Evolutionary conservation across 2,797 vertebrate genomes (phyloP).

Genomic region (Peromyscus melanophrys): DNA sequence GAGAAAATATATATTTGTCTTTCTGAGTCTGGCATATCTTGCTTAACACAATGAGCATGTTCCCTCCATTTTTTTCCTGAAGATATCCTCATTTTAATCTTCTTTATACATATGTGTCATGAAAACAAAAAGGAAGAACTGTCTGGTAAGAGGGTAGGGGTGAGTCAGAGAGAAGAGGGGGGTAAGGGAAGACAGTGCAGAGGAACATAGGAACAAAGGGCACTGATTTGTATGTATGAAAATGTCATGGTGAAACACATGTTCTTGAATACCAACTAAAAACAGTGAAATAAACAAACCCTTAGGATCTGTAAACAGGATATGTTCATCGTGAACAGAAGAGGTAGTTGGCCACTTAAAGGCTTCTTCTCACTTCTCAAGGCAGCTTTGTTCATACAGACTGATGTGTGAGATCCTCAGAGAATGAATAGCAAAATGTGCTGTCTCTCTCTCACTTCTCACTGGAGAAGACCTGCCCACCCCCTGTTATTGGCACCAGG

Average conservation of each 20-base stretch:
- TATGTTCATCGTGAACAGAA: not conserved
- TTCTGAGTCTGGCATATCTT: not conserved
- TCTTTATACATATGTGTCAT: not conserved
- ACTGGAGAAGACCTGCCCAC: constrained; percentile 64
- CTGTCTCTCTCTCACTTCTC: constrained; percentile 43
- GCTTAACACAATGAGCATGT: not conserved
- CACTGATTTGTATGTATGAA: not conserved
- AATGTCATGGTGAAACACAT: not conserved
- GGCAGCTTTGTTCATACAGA: not conserved
- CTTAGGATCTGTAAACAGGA: not conserved
- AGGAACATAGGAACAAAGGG: not conserved
- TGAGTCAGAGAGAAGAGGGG: no score
- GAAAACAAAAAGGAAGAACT: not conserved
- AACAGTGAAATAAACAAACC: not conserved
- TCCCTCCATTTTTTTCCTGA: not conserved
- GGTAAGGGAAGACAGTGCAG: not conserved
- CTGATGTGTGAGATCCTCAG: not conserved
- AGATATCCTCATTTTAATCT: not conserved
- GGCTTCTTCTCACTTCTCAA: not conserved
- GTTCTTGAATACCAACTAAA: not conserved
- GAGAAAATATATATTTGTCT: not conserved
- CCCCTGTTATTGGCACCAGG: constrained; percentile 49
- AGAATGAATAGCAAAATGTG: constrained; percentile 61
- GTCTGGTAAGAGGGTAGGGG: not conserved
- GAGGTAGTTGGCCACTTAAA: not conserved